phyloP scores from a whole-genome alignment of 2,113 vertebrate genomes.

The Pagrus major region DNA sequence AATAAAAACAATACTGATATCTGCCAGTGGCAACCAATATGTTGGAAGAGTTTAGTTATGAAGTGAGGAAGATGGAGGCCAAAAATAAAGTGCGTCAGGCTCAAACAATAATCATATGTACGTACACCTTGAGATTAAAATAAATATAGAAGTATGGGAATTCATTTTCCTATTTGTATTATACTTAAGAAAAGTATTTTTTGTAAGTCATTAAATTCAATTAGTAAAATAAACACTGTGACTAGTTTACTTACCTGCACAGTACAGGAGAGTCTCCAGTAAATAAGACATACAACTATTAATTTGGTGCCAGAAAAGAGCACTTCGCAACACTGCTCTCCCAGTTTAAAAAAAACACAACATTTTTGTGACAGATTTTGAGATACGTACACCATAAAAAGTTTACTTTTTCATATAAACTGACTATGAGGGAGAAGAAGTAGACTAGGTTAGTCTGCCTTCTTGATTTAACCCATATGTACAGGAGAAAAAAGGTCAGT shows the following conservation, averaged over 20 bases:
- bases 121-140: background rate
- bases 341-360: background rate
- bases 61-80: background rate
- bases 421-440: background rate
- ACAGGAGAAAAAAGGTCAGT: background rate
- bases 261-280: background rate
- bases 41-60: background rate
- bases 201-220: too few species aligned
- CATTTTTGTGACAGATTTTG: too few species aligned
- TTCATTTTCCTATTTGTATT: too few species aligned
- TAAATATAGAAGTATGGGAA: background rate
- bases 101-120: background rate
- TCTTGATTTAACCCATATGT: background rate
- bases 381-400: too few species aligned
- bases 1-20: background rate
- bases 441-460: background rate
- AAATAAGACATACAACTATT: background rate
- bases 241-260: background rate
- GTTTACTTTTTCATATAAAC: background rate
- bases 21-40: background rate
- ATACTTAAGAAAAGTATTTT: too few species aligned
- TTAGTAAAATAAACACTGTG: background rate
- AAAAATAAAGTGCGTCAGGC: background rate
- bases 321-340: background rate
- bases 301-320: background rate